Evolutionary conservation across 2,113 vertebrate genomes (phyloP).

Genomic region (Butastur rufipennis): DNA sequence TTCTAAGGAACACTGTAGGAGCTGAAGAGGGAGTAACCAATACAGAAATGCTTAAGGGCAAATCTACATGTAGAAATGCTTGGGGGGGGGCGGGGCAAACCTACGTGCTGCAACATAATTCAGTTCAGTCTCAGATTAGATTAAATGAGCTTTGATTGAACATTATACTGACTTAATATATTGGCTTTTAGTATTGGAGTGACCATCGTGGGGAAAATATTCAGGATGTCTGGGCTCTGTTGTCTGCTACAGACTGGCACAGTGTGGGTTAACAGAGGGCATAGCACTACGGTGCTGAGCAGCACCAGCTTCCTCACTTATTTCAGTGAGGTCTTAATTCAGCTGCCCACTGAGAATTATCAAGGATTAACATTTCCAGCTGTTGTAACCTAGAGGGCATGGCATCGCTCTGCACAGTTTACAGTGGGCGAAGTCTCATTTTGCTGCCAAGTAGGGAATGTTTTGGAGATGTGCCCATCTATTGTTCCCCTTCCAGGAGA

Average conservation of each 20-base stretch:
- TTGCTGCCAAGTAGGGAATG: background rate
- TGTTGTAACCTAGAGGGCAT: background rate
- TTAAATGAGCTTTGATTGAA: background rate
- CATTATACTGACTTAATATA: background rate
- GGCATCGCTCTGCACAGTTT: background rate
- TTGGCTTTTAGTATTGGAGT: background rate
- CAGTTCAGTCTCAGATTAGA: background rate
- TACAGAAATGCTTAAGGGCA: background rate
- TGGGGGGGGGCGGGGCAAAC: background rate
- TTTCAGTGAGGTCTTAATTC: background rate
- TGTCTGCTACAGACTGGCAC: background rate
- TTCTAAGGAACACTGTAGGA: background rate
- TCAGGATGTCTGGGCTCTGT: background rate
- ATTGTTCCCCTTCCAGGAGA: slow-evolving; percentile 3
- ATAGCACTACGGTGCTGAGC: background rate
- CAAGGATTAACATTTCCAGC: slow-evolving; percentile 1
- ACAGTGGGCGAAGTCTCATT: background rate
- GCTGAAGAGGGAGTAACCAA: background rate
- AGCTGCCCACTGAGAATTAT: background rate
- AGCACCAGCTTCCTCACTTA: background rate
- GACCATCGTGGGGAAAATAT: background rate
- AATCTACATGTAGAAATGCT: background rate
- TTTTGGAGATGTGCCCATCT: background rate
- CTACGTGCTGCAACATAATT: background rate
- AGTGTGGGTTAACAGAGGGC: background rate